Evolutionary conservation across 1,140 invertebrate species (phyloP).

Genomic region (Drosophila nikananu): DNA sequence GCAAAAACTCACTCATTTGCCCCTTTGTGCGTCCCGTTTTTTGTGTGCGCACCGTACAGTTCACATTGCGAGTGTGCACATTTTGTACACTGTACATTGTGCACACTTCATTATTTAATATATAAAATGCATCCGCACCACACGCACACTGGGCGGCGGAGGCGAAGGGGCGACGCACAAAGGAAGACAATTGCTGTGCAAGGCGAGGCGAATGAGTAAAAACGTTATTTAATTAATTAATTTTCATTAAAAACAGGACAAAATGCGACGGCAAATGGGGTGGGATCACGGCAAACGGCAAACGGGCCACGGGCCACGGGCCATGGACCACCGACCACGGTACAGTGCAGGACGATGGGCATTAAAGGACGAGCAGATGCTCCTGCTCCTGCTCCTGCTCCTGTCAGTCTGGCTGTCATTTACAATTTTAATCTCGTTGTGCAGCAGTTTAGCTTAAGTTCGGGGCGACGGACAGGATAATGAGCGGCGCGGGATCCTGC

Average conservation of each 20-base stretch:
- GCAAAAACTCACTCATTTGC: slow-evolving; percentile 5
- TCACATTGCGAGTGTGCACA: not conserved
- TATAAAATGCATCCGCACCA: slow-evolving; percentile 47
- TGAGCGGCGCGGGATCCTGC: slow-evolving; percentile 48
- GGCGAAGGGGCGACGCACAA: not conserved
- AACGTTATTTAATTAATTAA: slow-evolving; percentile 81
- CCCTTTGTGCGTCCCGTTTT: slow-evolving; percentile 6
- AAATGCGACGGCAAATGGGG: slow-evolving; percentile 55
- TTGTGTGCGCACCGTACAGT: not conserved
- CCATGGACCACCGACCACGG: not conserved
- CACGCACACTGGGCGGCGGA: not conserved
- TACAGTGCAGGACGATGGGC: slow-evolving; percentile 1
- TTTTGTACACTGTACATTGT: slow-evolving; percentile 13
- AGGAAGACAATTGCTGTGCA: slow-evolving; percentile 39
- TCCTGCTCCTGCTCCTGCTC: slow-evolving; percentile 47
- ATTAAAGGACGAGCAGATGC: slow-evolving; percentile 26
- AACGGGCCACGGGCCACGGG: not conserved
- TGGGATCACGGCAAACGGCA: not conserved
- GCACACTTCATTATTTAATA: slow-evolving; percentile 44
- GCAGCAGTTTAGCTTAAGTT: slow-evolving; percentile 82
- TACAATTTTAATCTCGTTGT: slow-evolving; percentile 82
- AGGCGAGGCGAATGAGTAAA: slow-evolving; percentile 65
- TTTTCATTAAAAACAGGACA: slow-evolving; percentile 78
- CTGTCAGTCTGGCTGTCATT: slow-evolving; percentile 77
- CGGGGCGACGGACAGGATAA: slow-evolving; percentile 52